Conservation (phyloP, 2,797 vertebrate genomes). For the Poeciliopsis turneri region DNA sequence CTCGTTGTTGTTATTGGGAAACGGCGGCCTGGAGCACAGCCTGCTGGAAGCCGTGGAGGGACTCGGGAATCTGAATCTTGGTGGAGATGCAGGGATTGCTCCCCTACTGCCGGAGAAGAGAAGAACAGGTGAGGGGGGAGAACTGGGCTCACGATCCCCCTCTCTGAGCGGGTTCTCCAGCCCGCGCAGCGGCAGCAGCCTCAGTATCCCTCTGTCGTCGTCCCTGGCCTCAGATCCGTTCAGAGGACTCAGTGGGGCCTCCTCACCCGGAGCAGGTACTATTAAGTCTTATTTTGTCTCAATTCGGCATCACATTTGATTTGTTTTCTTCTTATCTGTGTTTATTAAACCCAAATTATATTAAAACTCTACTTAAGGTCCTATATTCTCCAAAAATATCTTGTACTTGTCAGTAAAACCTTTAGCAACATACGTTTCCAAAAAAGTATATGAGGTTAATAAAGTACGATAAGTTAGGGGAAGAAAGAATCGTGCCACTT, state of each 20-base stretch:
- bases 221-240: conserved; percentile 66
- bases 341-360: neutral
- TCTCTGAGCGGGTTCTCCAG: conserved; percentile 89
- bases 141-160: conserved; percentile 79
- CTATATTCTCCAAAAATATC: neutral
- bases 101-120: conserved; percentile 92
- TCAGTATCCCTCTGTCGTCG: conserved; percentile 88
- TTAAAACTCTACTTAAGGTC: neutral
- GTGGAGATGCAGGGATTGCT: conserved; percentile 70
- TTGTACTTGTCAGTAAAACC: neutral
- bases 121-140: conserved; percentile 83
- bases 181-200: conserved; percentile 87
- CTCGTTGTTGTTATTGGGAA: conserved; percentile 63
- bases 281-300: neutral
- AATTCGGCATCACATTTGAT: neutral
- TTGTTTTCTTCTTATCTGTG: neutral
- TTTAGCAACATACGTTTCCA: neutral
- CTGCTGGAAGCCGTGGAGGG: conserved; percentile 80
- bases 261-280: conserved; percentile 82
- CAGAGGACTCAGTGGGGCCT: conserved; percentile 70
- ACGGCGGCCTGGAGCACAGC: conserved; percentile 78
- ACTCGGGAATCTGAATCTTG: conserved; percentile 65
- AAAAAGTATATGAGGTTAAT: neutral
- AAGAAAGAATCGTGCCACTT: neutral
- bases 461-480: neutral